Percentiles rank a stretch among this genome's conserved stretches.
phyloP scores from a whole-genome alignment of 2,888 invertebrate species.

The Geotrupes spiniger region DNA sequence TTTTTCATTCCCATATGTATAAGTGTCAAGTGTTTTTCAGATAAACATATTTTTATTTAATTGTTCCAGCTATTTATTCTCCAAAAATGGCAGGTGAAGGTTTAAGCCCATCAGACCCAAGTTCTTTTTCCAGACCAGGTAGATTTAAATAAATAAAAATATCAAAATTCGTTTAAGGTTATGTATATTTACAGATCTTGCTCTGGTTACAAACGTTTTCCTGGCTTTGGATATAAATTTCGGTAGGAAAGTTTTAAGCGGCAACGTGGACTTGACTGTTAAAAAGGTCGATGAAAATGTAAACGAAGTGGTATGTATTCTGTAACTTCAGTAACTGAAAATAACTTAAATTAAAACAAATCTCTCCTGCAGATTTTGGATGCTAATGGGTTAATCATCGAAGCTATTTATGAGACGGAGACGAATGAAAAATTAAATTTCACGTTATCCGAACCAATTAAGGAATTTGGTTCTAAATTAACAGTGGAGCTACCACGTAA shows the following conservation, averaged over 20 bases:
- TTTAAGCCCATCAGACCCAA: slow-evolving; percentile 75
- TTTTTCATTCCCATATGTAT: too few relatives aligned
- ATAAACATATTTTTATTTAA: too few relatives aligned
- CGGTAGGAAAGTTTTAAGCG: slow-evolving; percentile 62
- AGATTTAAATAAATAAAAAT: slow-evolving; percentile 33
- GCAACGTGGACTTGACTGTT: slow-evolving; percentile 64
- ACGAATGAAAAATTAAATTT: slow-evolving; percentile 47
- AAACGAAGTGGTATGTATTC: too few relatives aligned
- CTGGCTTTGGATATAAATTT: slow-evolving; percentile 72
- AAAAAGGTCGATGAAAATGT: slow-evolving; percentile 53
- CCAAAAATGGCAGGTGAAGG: slow-evolving; percentile 32
- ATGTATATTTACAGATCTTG: slow-evolving; percentile 56
- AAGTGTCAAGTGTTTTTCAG: too few relatives aligned
- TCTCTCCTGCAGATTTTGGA: slow-evolving; percentile 66
- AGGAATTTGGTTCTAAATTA: slow-evolving; percentile 74
- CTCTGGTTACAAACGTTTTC: slow-evolving; percentile 62
- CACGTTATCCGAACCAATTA: slow-evolving; percentile 59
- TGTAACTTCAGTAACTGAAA: too few relatives aligned
- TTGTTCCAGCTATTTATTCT: too few relatives aligned
- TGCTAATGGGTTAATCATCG: slow-evolving; percentile 66
- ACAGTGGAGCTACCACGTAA: slow-evolving; percentile 63
- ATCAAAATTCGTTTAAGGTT: background rate
- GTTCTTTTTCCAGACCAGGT: slow-evolving; percentile 80
- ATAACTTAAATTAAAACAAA: too few relatives aligned
- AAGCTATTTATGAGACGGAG: slow-evolving; percentile 55